Evolutionary conservation across 1,140 invertebrate genomes (phyloP).

Genomic region (Lordiphosa clarofinis): DNA sequence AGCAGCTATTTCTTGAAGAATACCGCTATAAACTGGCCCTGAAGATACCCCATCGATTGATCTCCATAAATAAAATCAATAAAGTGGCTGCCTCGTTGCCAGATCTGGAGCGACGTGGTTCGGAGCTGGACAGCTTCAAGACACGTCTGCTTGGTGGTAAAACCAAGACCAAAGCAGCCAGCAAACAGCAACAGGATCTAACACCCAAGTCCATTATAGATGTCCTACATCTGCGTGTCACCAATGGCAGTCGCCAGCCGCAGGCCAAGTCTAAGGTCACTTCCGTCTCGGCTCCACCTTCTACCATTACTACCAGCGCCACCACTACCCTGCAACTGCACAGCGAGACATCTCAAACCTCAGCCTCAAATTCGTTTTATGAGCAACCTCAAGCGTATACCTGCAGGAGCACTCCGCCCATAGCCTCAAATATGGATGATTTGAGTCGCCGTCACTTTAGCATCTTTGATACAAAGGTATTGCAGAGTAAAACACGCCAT

Average conservation of each 20-base stretch:
- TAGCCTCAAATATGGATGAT: slow-evolving; percentile 80
- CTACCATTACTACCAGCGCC: slow-evolving; percentile 36
- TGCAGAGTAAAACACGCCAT: slow-evolving; percentile 87
- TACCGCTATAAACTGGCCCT: slow-evolving; percentile 90
- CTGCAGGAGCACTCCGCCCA: background rate
- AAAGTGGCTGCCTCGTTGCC: slow-evolving; percentile 86
- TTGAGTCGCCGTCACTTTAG: slow-evolving; percentile 81
- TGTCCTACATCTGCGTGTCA: slow-evolving; percentile 67
- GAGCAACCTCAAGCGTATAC: slow-evolving; percentile 65
- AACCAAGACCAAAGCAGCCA: slow-evolving; percentile 34
- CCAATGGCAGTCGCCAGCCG: slow-evolving; percentile 35
- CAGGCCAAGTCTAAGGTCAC: slow-evolving; percentile 23
- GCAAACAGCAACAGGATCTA: slow-evolving; percentile 27
- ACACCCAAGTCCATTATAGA: slow-evolving; percentile 75
- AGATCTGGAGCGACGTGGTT: slow-evolving; percentile 83
- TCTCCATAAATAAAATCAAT: slow-evolving; percentile 85
- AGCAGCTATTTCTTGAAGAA: slow-evolving; percentile 81
- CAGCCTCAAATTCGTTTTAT: slow-evolving; percentile 77
- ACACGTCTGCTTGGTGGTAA: slow-evolving; percentile 1
- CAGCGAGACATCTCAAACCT: slow-evolving; percentile 65
- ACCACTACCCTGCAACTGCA: slow-evolving; percentile 49
- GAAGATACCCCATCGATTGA: slow-evolving; percentile 88
- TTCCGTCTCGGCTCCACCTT: slow-evolving; percentile 67
- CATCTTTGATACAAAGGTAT: slow-evolving; percentile 85
- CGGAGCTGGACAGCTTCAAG: slow-evolving; percentile 49